A percentile compares a stretch with the other conserved stretches of the same genome.
These are phyloP conservation scores for Strigamia maritima DNA, from an alignment of 2,888 invertebrate genomes.

Conservation along the genomic window DNA sequence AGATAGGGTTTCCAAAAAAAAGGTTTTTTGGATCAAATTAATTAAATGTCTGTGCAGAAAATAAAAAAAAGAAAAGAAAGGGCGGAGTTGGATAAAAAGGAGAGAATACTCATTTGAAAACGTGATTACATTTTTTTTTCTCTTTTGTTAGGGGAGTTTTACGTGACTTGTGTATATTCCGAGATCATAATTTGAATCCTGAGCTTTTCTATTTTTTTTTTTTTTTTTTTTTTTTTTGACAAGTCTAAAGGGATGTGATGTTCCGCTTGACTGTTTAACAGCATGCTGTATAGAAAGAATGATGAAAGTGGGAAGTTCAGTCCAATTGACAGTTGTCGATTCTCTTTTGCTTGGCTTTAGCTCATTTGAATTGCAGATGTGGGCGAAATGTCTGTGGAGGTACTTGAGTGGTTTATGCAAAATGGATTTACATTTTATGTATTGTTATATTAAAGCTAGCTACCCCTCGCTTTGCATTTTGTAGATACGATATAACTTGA, in stretches of 20 bases:
- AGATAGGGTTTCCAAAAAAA: background rate
- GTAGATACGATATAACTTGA: background rate
- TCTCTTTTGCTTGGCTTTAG: background rate
- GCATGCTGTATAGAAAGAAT: background rate
- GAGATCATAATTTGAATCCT: constrained; percentile 13
- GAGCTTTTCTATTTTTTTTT: constrained; percentile 6
- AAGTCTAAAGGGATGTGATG: background rate
- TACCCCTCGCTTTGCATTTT: background rate
- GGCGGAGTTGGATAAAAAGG: background rate
- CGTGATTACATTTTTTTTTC: constrained; percentile 16
- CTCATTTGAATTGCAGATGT: background rate
- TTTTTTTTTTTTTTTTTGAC: background rate
- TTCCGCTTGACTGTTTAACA: background rate
- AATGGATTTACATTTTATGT: constrained; percentile 21
- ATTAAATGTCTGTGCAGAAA: background rate
- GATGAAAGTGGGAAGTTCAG: constrained; percentile 21
- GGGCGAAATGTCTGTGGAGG: background rate
- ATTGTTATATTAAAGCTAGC: background rate
- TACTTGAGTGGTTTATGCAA: constrained; percentile 8
- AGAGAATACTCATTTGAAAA: background rate
- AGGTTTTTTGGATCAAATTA: background rate
- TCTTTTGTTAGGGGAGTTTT: background rate
- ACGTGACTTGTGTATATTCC: constrained; percentile 27
- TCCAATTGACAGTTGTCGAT: constrained; percentile 27
- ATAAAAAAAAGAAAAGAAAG: background rate